Base-by-base conservation (phyloP, 2,797 vertebrate genomes). In the Falco biarmicus region DNA sequence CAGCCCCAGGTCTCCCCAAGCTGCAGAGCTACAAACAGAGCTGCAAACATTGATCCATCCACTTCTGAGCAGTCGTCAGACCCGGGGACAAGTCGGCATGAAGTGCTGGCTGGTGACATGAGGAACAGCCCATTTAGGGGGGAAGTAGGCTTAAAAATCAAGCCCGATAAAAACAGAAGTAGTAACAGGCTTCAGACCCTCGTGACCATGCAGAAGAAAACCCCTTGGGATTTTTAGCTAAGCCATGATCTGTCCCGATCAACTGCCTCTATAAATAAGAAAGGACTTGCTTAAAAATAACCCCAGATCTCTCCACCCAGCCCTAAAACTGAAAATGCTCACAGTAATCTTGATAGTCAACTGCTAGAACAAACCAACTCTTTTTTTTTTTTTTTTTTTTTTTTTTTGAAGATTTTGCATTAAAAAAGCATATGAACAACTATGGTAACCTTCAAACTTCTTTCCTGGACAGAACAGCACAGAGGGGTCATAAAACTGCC, bases 271-370 rank as follows among this genome's bases (percentile, higher is more conserved):
- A 65, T 21, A 41, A 77, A 78, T 16, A 71, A 37, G 25, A 85
- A 66, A 80, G 9, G 3, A 63, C 34, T 57, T 51, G 39, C 41
- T 89, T 73, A 60, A 88, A 93, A 91, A 70, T 29, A 87, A 83
- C n/a, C 53, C 64, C 25, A 34, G 41, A n/a, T 10, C 59, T 78
- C 19, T 59, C 25, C 29, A 50, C 11, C 3, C 47, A 70, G 60
- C 32, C 37, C 7, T 32, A 26, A 74, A 83, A 29, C 61, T 39
- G 51, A 70, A 87, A 80, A n/a, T 7, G 3, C 13, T 69, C 5
- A 3, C 0, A 0, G 22, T 53, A 31, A 51, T 43, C 13, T 37
- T 0, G 0, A 24, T 10, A 59, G 5, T 65, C 0, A 0, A 10
- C n/a, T 11, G 22, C 51, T 22, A 60, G 16, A 87, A 77, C 13